Conservation (phyloP, 2,113 vertebrate species). For the Drymodes brunneopygia region DNA sequence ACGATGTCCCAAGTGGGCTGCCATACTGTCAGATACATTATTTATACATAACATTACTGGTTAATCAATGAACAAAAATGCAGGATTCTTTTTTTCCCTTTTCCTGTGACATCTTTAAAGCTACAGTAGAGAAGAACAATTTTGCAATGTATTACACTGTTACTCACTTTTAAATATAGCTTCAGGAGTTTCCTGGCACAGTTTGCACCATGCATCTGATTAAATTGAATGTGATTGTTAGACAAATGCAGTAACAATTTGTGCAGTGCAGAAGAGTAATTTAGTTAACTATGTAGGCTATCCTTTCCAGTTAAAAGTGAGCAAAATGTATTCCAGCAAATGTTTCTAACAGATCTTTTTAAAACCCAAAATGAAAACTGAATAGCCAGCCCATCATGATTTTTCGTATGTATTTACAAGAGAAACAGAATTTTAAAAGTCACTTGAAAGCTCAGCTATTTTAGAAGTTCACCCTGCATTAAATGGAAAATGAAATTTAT, state of each 20-base stretch:
- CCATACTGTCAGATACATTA: slow-evolving; percentile 82
- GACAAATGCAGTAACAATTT: slow-evolving; percentile 35
- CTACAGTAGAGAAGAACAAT: slow-evolving; percentile 41
- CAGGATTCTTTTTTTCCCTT: slow-evolving; percentile 42
- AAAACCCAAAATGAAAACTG: not conserved
- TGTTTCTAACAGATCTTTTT: not conserved
- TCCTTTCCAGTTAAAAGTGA: not conserved
- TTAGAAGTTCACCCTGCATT: not conserved
- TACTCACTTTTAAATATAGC: slow-evolving; percentile 31
- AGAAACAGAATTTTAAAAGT: not conserved
- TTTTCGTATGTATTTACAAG: not conserved
- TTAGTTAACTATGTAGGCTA: slow-evolving; percentile 32
- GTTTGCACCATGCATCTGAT: not conserved
- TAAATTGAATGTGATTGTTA: slow-evolving; percentile 59
- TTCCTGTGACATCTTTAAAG: slow-evolving; percentile 70
- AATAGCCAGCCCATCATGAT: not conserved
- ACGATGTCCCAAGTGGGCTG: slow-evolving; percentile 78
- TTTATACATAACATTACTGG: slow-evolving; percentile 84
- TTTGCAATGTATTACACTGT: not conserved
- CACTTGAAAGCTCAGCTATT: not conserved
- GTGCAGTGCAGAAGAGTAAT: slow-evolving; percentile 40
- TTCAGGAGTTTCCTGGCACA: slow-evolving; percentile 13
- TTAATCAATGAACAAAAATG: slow-evolving; percentile 81
- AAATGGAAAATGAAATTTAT: not conserved
- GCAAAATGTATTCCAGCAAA: not conserved